Evolutionary conservation across 2,113 vertebrate genomes (phyloP), one percentile per base, ranked within the genome.

Genomic region (Dunckerocampus dactyliophorus): DNA sequence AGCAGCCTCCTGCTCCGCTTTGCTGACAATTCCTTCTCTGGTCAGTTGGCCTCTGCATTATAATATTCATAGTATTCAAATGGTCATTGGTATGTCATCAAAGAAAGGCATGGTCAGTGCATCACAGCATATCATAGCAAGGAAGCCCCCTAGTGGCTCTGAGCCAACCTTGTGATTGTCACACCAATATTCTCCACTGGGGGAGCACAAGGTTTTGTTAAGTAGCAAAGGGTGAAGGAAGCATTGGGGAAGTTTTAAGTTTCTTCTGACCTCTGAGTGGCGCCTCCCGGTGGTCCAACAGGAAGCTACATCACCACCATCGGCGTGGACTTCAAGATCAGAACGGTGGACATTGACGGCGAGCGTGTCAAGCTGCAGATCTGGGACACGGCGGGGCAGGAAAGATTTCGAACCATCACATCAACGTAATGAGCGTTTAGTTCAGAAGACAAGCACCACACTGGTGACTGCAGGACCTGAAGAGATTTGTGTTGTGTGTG

Each of bases 271-370:
- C 15, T 49, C 47, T 48, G 47, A 9, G 6, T 34, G 51, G 17
- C 37, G 24, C 14, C 4, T 19, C 55, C 6, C 58, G 39, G 24
- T 3, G 14, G 9, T 10, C 47, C 39, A 54, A 17, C 82, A 92
- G 92, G 90, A 62, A 93, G 91, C 80, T 93, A 93, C 81, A 93
- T 93, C 86, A 93, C 92, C 39, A 93, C 92, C 46, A 93, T 93
- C 55, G 92, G 92, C 0, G 92, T 93, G 0, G 92, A 93, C 80
- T 93, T 93, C 39, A 93, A 92, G 80, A 92, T 93, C 59, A 87
- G 92, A 4, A 93, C 92, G 0, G 86, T 93, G 12, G 91, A 93
- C 45, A 90, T 93, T 1, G 86, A 91, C 0, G 92, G 92, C 1
- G 91, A 93, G 77, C 85, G 90, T 19, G 91, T 93, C 24, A 93